Base-by-base conservation (phyloP, 2,113 vertebrate genomes). In the Melanerpes aurifrons region DNA sequence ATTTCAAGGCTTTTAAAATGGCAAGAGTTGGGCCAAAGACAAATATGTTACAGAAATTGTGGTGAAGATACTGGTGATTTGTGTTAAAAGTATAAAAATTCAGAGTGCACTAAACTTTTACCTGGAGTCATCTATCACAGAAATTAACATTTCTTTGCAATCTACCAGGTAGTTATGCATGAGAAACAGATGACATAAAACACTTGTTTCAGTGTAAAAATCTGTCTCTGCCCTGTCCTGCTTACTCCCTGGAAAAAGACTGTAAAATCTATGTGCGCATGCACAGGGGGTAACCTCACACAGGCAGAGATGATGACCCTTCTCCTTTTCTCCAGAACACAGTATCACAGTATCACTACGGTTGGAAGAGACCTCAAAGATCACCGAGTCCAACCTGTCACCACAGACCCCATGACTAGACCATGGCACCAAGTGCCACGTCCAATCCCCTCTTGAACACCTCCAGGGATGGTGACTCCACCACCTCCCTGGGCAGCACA, bases 161-260 rank as follows among this genome's bases (percentile, higher is more conserved):
- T 32, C 47, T 22, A 24, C 50, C 64, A 86, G 57, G 73, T 78
- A 71, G 58, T 87, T 83, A 86, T 67, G 61, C 13, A 80, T 0
- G 8, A 89, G 90, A 93, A 93, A 84, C 56, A 82, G 89, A 79
- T 1, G 59, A 86, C 37, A 78, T 14, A 69, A 93, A 87, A 89
- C 40, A 75, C 45, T 35, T 35, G 48, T 37, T 82, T 8, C 54
- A 62, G 37, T 81, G 31, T 12, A 45, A 86, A 86, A 88, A 94
- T 6, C 69, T 70, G 22, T 5, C 35, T 64, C 45, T 84, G 37
- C 6, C 13, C 17, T 43, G 0, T 48, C 29, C 45, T 73, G n/a
- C 32, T 14, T 71, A 35, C 66, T 92, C 61, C 37, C 25, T 59
- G 45, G 40, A 40, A 64, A 45, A 75, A 54, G 40, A 40, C 11